Evolutionary conservation across 2,888 invertebrate genomes (phyloP).

Genomic region (Labia minor): DNA sequence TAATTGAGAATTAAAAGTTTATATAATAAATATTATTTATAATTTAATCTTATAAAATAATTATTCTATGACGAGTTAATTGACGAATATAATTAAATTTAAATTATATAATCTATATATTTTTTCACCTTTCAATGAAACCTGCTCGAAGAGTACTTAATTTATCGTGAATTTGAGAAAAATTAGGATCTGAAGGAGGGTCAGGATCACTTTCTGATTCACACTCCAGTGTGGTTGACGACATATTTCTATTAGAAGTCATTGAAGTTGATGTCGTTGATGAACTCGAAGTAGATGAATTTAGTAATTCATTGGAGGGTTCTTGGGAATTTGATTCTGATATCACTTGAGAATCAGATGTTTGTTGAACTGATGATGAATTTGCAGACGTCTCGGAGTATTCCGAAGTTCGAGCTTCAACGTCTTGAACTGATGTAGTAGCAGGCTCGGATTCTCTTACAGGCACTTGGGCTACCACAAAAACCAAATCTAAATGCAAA

Average conservation of each 20-base stretch:
- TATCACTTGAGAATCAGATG: no score
- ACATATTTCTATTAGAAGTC: neutral
- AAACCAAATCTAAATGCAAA: neutral
- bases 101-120: no score
- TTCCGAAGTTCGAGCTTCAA: neutral
- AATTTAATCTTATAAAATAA: no score
- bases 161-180: slow-evolving; percentile 32
- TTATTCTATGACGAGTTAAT: no score
- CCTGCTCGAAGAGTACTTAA: slow-evolving; percentile 44
- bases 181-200: neutral
- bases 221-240: neutral
- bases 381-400: neutral
- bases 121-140: slow-evolving; percentile 43
- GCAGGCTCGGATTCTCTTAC: neutral
- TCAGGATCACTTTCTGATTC: slow-evolving; percentile 17
- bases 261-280: slow-evolving; percentile 15
- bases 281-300: neutral
- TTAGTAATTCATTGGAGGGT: neutral
- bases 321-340: neutral
- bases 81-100: no score
- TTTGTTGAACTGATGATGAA: no score
- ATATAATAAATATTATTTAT: no score
- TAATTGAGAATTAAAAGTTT: no score
- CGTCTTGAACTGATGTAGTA: neutral
- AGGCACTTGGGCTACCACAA: slow-evolving; percentile 7